Base-by-base conservation (phyloP, 2,113 vertebrate genomes). In the Bubo blakistoni region DNA sequence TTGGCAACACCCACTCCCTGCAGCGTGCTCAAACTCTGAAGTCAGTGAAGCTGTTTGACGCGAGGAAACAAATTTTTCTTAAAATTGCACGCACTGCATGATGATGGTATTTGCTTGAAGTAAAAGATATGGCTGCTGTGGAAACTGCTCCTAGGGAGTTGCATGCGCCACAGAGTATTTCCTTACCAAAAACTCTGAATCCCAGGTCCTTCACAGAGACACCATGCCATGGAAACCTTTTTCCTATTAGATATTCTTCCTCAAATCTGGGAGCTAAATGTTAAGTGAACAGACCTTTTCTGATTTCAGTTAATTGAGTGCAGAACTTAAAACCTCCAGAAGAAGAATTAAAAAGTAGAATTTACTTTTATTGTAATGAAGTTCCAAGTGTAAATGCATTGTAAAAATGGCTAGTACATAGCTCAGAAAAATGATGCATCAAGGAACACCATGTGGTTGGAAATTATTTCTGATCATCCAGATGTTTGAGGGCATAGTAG, bases 51-150 rank as follows among this genome's bases (percentile, higher is more conserved):
- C 20, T 67, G 21, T 58, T 83, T 32, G 47, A 55, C 4, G 1
- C 1, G 4, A 73, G 55, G 55, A 70, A 62, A 71, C 18, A 36
- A 32, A 59, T 82, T 57, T 80, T 71, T 30, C 24, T 55, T 71
- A n/a, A 58, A 59, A 26, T 65, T 36, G 14, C 15, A 27, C 0
- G 0, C 16, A 4, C 29, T 55, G 21, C 32, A 9, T 51, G 24
- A 54, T 1, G 2, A 20, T 4, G 38, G 5, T 17, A 32, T 55
- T 84, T 71, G 63, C 54, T 69, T 76, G 42, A 86, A 83, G 47
- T 71, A 16, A 30, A 40, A 88, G 38, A 42, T 74, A 58, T 34
- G 21, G 12, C 38, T 79, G 51, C 49, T 59, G 18, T 67, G 77
- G 54, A 49, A 88, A 58, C 44, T 62, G n/a, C 67, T 65, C n/a